A percentile compares a stretch with the other conserved stretches of the same genome.
Conservation (phyloP, 2,113 vertebrate species). For the Phasianus colchicus region DNA sequence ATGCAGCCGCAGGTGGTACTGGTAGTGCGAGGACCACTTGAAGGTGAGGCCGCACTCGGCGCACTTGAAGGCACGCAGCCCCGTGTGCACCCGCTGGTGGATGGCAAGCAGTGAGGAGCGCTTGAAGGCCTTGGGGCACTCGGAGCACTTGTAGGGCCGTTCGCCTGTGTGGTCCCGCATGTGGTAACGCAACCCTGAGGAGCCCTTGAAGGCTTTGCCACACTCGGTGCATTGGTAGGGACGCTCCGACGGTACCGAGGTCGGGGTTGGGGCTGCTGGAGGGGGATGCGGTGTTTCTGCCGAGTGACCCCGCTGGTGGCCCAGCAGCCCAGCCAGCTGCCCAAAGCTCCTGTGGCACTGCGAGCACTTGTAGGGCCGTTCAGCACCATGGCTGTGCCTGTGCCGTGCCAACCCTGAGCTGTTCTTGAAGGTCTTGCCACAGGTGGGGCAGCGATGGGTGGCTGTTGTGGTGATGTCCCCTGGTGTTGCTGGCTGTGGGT, state of each 20-base stretch:
- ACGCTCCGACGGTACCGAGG: slow-evolving; percentile 72
- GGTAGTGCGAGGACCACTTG: slow-evolving; percentile 95
- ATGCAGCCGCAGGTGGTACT: slow-evolving; percentile 92
- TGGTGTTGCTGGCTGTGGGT: slow-evolving; percentile 63
- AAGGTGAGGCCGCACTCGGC: slow-evolving; percentile 90
- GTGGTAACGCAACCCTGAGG: slow-evolving; percentile 91
- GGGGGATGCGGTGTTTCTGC: slow-evolving; percentile 45
- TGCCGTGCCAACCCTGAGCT: slow-evolving; percentile 81
- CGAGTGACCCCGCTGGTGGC: slow-evolving; percentile 87
- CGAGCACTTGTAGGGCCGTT: slow-evolving; percentile 84
- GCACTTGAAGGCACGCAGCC: slow-evolving; percentile 91
- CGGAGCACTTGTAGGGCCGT: slow-evolving; percentile 90
- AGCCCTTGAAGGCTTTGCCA: slow-evolving; percentile 92
- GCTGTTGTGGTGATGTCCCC: slow-evolving; percentile 49
- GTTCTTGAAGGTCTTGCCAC: slow-evolving; percentile 85
- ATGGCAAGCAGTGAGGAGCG: slow-evolving; percentile 89
- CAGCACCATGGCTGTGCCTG: slow-evolving; percentile 77
- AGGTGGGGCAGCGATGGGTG: slow-evolving; percentile 78
- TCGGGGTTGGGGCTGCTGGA: not conserved
- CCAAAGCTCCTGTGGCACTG: slow-evolving; percentile 86
- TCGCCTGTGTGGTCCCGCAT: slow-evolving; percentile 93
- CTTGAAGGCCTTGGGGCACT: slow-evolving; percentile 94
- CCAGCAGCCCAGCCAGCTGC: slow-evolving; percentile 83
- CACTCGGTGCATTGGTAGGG: slow-evolving; percentile 92
- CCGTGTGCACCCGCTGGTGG: slow-evolving; percentile 92